phyloP scores from a whole-genome alignment of 2,113 vertebrate species.

The Otocyon megalotis region DNA sequence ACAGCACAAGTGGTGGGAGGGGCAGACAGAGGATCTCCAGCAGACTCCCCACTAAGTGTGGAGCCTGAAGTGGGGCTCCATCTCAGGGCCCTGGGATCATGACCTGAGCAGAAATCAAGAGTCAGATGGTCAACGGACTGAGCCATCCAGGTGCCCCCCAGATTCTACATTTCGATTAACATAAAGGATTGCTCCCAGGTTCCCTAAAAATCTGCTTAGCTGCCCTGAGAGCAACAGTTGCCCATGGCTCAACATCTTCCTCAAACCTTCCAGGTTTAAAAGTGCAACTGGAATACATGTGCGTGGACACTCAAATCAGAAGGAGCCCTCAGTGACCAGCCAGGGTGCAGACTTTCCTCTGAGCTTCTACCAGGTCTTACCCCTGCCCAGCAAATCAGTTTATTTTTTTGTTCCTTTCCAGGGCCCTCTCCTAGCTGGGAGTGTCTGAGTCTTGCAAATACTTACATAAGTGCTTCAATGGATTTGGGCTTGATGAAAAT shows the following conservation, averaged over 20 bases:
- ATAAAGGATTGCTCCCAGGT: not conserved
- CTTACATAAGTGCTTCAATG: slow-evolving; percentile 98
- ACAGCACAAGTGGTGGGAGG: not conserved
- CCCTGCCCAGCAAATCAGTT: not conserved
- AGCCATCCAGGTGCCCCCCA: not conserved
- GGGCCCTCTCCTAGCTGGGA: not conserved
- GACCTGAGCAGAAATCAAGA: not conserved
- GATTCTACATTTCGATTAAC: not conserved
- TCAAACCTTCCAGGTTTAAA: not conserved
- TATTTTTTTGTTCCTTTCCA: not conserved
- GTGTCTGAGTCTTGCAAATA: slow-evolving; percentile 60
- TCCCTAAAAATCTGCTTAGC: not conserved
- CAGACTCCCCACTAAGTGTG: not conserved
- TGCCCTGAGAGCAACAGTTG: not conserved
- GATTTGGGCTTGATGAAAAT: slow-evolving; percentile 99
- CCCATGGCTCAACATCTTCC: not conserved
- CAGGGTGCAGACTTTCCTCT: not conserved
- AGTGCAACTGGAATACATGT: not conserved
- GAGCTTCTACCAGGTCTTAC: not conserved
- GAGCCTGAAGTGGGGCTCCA: not conserved
- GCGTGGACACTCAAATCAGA: not conserved
- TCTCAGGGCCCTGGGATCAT: not conserved
- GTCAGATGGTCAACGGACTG: not conserved
- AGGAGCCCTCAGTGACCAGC: not conserved
- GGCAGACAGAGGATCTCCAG: not conserved